Evolutionary conservation across 2,888 invertebrate genomes (phyloP), one percentile per base, ranked within the genome.

Genomic region (Sisyra nigra): DNA sequence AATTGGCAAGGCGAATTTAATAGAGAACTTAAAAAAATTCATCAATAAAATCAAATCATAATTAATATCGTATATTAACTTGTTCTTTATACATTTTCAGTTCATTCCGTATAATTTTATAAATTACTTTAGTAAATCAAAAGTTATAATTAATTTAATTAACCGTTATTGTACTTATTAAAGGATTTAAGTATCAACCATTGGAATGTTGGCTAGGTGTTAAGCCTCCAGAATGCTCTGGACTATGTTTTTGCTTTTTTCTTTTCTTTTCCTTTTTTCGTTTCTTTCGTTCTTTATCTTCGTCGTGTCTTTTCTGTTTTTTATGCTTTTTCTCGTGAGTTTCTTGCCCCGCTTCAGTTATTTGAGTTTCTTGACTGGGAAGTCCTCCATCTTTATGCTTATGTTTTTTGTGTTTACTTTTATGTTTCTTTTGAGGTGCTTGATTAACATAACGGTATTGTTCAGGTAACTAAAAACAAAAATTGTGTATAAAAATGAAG

Each of bases 261-360:
- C 91, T 72, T 55, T 92, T 92, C 64, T 93, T 92, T 57, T 93
- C 91, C 66, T 92, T 92, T 76, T 91, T 92, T 55, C 91, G 69
- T 61, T 91, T 92, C 65, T 88, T 91, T 30, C 89, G 72, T 56
- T 92, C 91, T 56, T 91, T 91, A 53, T 92, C 91, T 51, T 92
- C 92, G 53, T 92, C 91, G 53, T 91, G 89, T 31, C 89, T 71
- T 59, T 89, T 91, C 56, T 89, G 88, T 60, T 91, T 92, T 70
- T 91, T 92, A 62, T 91, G 91, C 60, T 92, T 92, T 72, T 91
- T 92, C 57, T 92, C 92, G 54, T 89, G 89, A 13, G 86, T 83
- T 58, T 89, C 88, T 45, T 79, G 75, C 19, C 68, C 69, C 17
- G 59, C 53, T 48, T 63, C 64, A 57, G 82, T 75, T 35, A 82